These are phyloP conservation scores for Phaenicophaeus curvirostris DNA, from an alignment of 2,797 vertebrate genomes.

Conservation along the genomic window DNA sequence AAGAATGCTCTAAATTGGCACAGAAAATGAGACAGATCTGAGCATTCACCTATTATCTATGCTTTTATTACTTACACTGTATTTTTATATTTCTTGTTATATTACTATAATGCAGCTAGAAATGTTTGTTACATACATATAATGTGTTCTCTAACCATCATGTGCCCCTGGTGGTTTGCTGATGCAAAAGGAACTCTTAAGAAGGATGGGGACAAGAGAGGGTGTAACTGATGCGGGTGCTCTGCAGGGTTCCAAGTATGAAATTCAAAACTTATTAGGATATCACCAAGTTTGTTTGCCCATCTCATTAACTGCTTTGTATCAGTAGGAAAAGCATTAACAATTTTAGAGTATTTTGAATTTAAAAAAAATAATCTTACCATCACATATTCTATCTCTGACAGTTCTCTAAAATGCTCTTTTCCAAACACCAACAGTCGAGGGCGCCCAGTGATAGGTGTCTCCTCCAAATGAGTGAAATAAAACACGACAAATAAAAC, in stretches of 20 bases:
- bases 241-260: background rate
- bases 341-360: background rate
- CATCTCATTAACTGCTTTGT: background rate
- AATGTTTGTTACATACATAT: background rate
- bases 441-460: slow-evolving; percentile 88
- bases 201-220: background rate
- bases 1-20: background rate
- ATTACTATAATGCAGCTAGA: background rate
- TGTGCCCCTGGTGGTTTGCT: background rate
- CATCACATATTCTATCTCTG: slow-evolving; percentile 82
- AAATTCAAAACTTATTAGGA: background rate
- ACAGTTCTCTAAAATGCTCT: slow-evolving; percentile 87
- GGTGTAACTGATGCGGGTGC: background rate
- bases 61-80: background rate
- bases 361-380: slow-evolving; percentile 74
- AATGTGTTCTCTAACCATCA: background rate
- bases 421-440: slow-evolving; percentile 88
- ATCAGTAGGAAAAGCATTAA: background rate
- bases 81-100: background rate
- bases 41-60: background rate
- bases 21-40: background rate
- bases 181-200: background rate
- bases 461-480: slow-evolving; percentile 91
- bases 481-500: slow-evolving; percentile 82
- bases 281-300: background rate